These are phyloP conservation scores for Leptinotarsa haldemani DNA, from an alignment of 2,888 invertebrate species.

Conservation along the genomic window DNA sequence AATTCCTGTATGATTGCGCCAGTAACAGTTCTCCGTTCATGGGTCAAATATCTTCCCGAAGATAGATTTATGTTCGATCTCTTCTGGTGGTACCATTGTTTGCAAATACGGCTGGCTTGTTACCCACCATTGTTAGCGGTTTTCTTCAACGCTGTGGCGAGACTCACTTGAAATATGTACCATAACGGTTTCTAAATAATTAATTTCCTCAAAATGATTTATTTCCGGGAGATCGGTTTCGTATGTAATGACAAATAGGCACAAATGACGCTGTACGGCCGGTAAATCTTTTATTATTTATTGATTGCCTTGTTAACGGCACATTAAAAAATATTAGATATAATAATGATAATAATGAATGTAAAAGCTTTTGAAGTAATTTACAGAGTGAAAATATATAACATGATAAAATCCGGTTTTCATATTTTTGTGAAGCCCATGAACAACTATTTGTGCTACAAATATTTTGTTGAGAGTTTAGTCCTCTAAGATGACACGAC, in stretches of 20 bases:
- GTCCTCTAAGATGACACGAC: too few relatives aligned
- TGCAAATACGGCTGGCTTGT: slow-evolving; percentile 64
- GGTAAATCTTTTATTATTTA: not conserved
- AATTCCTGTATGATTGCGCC: slow-evolving; percentile 50
- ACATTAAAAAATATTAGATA: not conserved
- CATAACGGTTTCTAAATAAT: slow-evolving; percentile 53
- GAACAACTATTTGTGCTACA: too few relatives aligned
- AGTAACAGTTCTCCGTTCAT: slow-evolving; percentile 55
- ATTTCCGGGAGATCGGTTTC: slow-evolving; percentile 29
- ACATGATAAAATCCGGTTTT: too few relatives aligned
- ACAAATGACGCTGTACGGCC: not conserved
- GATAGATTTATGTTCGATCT: slow-evolving; percentile 59
- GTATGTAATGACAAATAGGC: not conserved
- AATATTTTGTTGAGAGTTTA: too few relatives aligned
- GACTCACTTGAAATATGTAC: slow-evolving; percentile 53
- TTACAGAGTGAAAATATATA: too few relatives aligned
- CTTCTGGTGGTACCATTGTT: slow-evolving; percentile 62
- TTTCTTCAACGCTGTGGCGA: slow-evolving; percentile 53
- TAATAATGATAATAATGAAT: not conserved
- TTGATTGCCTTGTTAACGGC: not conserved
- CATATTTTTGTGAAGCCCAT: too few relatives aligned
- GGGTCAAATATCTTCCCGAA: slow-evolving; percentile 58
- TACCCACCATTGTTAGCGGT: slow-evolving; percentile 62
- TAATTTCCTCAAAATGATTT: slow-evolving; percentile 47
- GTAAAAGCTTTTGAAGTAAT: too few relatives aligned